A percentile compares a stretch with the other conserved stretches of the same genome.
Conservation (phyloP, 2,888 invertebrate genomes). For the Noctua janthe region DNA sequence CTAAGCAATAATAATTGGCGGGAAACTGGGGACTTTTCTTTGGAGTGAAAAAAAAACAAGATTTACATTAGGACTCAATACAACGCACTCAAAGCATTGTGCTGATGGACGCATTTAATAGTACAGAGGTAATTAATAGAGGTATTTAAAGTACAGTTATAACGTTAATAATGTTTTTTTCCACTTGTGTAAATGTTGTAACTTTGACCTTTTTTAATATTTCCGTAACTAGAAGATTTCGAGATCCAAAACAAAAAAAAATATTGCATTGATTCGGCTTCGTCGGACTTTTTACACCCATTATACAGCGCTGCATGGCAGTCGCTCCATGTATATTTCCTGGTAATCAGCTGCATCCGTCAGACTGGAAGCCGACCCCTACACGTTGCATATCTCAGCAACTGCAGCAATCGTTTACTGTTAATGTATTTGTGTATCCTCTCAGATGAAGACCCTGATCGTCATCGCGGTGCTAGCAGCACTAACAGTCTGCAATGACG, state of each 20-base stretch:
- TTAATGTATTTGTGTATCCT: neutral
- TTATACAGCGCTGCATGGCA: neutral
- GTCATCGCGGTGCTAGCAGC: neutral
- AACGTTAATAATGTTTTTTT: no score
- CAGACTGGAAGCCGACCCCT: neutral
- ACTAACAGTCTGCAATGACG: constrained; percentile 7
- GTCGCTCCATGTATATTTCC: neutral
- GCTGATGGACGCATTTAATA: no score
- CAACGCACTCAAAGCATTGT: neutral
- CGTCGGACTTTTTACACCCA: neutral
- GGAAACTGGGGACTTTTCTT: no score
- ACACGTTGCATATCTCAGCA: neutral
- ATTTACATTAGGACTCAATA: neutral
- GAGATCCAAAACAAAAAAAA: neutral
- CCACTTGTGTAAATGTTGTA: neutral
- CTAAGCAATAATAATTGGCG: no score
- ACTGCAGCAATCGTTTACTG: neutral
- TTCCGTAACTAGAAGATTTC: neutral
- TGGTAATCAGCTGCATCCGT: neutral
- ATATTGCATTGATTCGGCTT: neutral
- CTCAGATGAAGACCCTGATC: constrained; percentile 5
- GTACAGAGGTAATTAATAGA: no score
- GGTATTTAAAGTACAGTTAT: no score
- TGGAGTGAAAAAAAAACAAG: no score
- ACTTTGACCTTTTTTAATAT: neutral